phyloP scores from a whole-genome alignment of 2,797 vertebrate species.

The Pseudomugil gertrudae region DNA sequence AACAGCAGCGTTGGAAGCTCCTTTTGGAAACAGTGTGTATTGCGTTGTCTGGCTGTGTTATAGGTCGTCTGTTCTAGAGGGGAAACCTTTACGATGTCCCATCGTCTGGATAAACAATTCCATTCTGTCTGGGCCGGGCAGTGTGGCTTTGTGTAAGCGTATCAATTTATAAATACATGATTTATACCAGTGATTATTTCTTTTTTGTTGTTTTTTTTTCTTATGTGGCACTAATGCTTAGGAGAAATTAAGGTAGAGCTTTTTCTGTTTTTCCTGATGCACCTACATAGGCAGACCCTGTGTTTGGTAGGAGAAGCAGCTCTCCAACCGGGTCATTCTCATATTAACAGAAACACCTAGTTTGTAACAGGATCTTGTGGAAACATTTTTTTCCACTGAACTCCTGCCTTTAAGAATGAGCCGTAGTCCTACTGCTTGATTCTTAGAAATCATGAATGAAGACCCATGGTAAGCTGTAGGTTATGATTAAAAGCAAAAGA shows the following conservation, averaged over 20 bases:
- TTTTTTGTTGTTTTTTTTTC: conserved; percentile 30
- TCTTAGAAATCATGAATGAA: conserved; percentile 28
- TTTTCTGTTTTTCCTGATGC: conserved; percentile 51
- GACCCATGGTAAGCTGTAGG: neutral
- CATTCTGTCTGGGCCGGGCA: conserved; percentile 51
- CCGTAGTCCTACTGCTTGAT: conserved; percentile 20
- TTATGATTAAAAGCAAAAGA: no score
- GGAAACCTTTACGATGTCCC: conserved; percentile 58
- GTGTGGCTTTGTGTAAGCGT: conserved; percentile 36
- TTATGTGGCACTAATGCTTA: conserved; percentile 19
- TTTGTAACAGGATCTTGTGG: conserved; percentile 65
- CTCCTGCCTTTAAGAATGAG: conserved; percentile 35
- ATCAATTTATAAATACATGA: conserved; percentile 10
- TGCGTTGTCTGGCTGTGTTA: conserved; percentile 76
- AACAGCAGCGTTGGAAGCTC: conserved; percentile 64
- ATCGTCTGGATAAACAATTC: conserved; percentile 77
- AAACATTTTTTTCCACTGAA: conserved; percentile 55
- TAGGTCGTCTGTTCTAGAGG: conserved; percentile 51
- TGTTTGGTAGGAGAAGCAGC: conserved; percentile 36
- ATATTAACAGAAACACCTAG: conserved; percentile 47
- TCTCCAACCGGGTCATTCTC: conserved; percentile 49
- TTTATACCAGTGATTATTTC: conserved; percentile 31
- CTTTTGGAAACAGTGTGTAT: conserved; percentile 71
- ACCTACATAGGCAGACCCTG: conserved; percentile 16
- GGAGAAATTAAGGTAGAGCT: conserved; percentile 35